Base-by-base conservation (phyloP, 2,797 vertebrate species). In the Vultur gryphus region DNA sequence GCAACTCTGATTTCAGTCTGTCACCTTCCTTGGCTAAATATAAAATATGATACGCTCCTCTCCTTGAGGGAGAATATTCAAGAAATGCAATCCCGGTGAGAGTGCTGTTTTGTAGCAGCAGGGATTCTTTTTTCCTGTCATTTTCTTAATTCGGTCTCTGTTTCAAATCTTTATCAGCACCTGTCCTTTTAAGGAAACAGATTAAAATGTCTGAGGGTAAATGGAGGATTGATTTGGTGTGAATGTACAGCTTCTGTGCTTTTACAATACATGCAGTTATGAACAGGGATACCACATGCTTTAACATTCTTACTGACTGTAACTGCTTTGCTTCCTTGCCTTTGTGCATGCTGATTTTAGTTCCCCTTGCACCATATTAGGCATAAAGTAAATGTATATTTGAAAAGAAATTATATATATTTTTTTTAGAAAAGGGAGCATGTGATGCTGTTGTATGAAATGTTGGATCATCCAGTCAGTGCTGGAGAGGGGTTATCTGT, bases 201-300 rank as follows among this genome's bases (percentile, higher is more conserved):
- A 98, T 98, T 98, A 98, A 97, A 98, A 98, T 97, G 95, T 98
- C 96, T 98, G 51, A 92, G 82, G 55, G 82, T 96, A 95, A 73
- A 86, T 69, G 67, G 55, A 97, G 84, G 93, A 97, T 95, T 97
- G 97, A 95, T 97, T 94, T 94, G 96, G 91, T 95, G 89, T 94
- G 79, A 90, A 58, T 1, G 5, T 91, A 85, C 44, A 90, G 80
- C 70, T 95, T 95, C 93, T 95, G 72, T 89, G 81, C 54, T 94
- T 95, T 96, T 78, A n/a, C 65, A 46, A 51, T 92, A 20, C 33
- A 37, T 78, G 52, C 72, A 37, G 35, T 93, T 94, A 86, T n/a
- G 83, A 93, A 35, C 46, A 84, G 44, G 33, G 26, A 24, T 76
- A 46, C 46, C 64, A 43, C 69, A 57, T 69, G 52, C 48, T 81